Evolutionary conservation across 2,113 vertebrate species (phyloP), one percentile per base, ranked within the genome.

Genomic region (Pomatostomus ruficeps): DNA sequence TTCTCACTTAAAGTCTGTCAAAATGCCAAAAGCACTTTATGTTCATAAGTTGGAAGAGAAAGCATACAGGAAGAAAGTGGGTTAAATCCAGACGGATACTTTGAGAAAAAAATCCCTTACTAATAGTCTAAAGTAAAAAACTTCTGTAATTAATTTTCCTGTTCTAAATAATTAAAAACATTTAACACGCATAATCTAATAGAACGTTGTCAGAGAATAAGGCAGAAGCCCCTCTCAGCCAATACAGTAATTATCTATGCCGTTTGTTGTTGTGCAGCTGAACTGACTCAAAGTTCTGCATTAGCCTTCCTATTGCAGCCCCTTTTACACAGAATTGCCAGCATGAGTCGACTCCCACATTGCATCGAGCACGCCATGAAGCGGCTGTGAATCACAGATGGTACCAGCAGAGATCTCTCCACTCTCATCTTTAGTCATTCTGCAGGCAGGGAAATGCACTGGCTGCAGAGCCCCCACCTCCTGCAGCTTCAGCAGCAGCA

Each of bases 321-420:
- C 71, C 72, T 94, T 28, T 46, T 58, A 70, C 63, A 91, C 3
- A 55, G 57, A 79, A 91, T 29, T 66, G 59, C 91, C 93, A 97
- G 89, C 93, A 94, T 89, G 70, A 89, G 74, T 61, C n/a, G 92
- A 94, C 93, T 95, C 95, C 97, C 88, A 96, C 96, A 74, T 78
- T 43, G 82, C 89, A 85, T 54, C 2, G 11, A 96, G 90, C 83
- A 83, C 2, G 54, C 93, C 93, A 91, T 87, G 85, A 96, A 95
- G 92, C 92, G 95, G 91, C 92, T 93, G 79, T 82, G 93, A 96
- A 91, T 85, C 95, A 93, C 95, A 97, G 94, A 95, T 92, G 93
- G 93, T 85, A 71, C 93, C 94, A 94, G 93, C 78, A 95, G 84
- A 95, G 91, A 77, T 92, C 82, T 57, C 74, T 33, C 84, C 83